Conservation (phyloP, 1,140 invertebrate genomes). For the Trypoxylus dichotomus region DNA sequence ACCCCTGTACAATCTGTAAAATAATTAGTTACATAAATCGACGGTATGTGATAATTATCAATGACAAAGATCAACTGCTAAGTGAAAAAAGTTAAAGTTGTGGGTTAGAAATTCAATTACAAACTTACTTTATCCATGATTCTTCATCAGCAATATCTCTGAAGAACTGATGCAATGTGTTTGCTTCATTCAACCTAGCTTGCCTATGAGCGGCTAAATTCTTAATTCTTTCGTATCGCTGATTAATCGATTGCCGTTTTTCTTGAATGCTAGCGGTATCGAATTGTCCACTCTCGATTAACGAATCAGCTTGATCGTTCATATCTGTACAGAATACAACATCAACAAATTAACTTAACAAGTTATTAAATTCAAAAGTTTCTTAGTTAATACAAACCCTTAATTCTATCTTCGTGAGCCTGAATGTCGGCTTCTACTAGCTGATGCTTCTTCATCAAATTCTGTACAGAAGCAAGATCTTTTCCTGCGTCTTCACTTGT, state of each 20-base stretch:
- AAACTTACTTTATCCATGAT: conserved; percentile 94
- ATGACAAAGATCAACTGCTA: too few relatives aligned
- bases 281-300: conserved; percentile 94
- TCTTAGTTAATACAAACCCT: conserved; percentile 57
- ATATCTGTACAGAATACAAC: conserved; percentile 63
- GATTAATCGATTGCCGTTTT: conserved; percentile 90
- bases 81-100: too few relatives aligned
- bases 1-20: too few relatives aligned
- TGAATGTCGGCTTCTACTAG: conserved; percentile 96
- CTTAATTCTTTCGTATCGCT: conserved; percentile 90
- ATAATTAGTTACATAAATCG: too few relatives aligned
- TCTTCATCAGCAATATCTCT: conserved; percentile 99
- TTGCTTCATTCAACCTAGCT: conserved; percentile 89
- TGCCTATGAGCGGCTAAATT: conserved; percentile 91
- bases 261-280: conserved; percentile 92
- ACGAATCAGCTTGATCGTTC: conserved; percentile 90
- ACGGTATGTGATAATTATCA: too few relatives aligned
- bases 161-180: conserved; percentile 99
- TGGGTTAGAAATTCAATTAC: too few relatives aligned
- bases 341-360: conserved; percentile 37
- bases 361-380: conserved; percentile 32
- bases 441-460: conserved; percentile 98
- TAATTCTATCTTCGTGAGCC: conserved; percentile 94
- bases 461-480: conserved; percentile 98
- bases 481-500: conserved; percentile 98